Base-by-base conservation (phyloP, 2,888 invertebrate species). In the Pheosia gnoma region DNA sequence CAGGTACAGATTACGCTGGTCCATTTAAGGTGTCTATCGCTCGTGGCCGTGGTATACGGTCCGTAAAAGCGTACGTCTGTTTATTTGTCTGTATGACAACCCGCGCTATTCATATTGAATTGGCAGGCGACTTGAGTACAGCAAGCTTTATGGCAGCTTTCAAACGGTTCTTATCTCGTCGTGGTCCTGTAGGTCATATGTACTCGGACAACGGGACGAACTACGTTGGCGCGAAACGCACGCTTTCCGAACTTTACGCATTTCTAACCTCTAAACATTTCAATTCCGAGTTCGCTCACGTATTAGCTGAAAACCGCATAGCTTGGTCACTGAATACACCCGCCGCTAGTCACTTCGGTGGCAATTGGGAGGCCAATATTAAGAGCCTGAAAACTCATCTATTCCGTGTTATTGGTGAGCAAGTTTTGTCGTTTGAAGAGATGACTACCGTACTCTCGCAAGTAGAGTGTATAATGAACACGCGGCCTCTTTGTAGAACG, bases 191-290 rank as follows among this genome's bases (percentile, higher is more conserved):
- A 6, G 11, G 47, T 10, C 51, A 63, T 0, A 54, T 82, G 0
- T 74, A 71, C 47, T 75, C 75, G 1, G 82, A 83, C 54, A 69
- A 75, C 9, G 81, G 78, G 0, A 78, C 79, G 0, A 83, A 81
- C 56, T 84, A 79, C 39, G 47, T 67, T 3, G 73, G 70, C 0
- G 70, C 71, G 3, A 55, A 57, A 13, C 8, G 54, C 3, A 37
- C 64, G 5, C 13, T 68, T 11, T 13, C 55, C 5, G 64, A 67
- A 37, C 8, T 68, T 2, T 58, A 71, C 36, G 13, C 9, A 0
- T 62, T 67, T 56, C 7, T 67, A 8, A 6, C 10, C 25, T 51
- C 51, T 3, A 56, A 56, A 38, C 8, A 59, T 13, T 47, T 54
- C 13, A 37, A 47, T 47, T 36, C 55, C 1, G 54, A 59, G 25